Conservation (phyloP, 1,140 invertebrate species). For the Drosophila tani region DNA sequence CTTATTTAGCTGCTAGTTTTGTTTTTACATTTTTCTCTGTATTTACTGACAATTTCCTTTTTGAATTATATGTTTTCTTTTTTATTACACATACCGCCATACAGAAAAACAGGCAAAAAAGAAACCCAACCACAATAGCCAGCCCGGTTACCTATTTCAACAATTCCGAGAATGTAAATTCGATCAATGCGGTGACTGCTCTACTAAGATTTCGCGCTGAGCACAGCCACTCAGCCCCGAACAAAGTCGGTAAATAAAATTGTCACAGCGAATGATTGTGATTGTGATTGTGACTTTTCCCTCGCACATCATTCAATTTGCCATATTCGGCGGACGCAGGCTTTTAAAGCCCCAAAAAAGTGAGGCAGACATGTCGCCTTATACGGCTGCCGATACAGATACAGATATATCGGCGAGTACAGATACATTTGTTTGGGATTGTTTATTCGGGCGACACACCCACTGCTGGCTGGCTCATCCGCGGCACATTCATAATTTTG, state of each 20-base stretch:
- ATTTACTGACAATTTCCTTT: background rate
- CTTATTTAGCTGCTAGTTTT: too few species aligned
- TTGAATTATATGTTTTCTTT: conserved; percentile 12
- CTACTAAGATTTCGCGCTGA: conserved; percentile 35
- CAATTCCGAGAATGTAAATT: conserved; percentile 40
- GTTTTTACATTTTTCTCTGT: too few species aligned
- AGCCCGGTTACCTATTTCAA: conserved; percentile 34
- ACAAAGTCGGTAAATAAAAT: conserved; percentile 40
- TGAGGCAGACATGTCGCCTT: conserved; percentile 41
- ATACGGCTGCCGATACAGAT: conserved; percentile 33
- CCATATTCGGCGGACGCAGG: conserved; percentile 52
- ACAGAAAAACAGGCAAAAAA: conserved; percentile 7
- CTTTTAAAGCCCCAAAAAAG: conserved; percentile 51
- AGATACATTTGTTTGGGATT: conserved; percentile 30
- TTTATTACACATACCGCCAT: conserved; percentile 9
- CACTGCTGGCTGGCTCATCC: conserved; percentile 58
- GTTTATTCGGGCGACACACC: conserved; percentile 67
- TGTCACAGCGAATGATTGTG: conserved; percentile 23
- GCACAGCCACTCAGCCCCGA: background rate
- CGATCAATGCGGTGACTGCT: conserved; percentile 28
- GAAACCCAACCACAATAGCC: conserved; percentile 27
- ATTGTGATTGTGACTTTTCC: conserved; percentile 27
- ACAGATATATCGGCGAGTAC: background rate
- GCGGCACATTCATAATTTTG: conserved; percentile 63
- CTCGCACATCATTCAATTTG: conserved; percentile 58